Evolutionary conservation across 2,797 vertebrate genomes (phyloP), one percentile per base, ranked within the genome.

Genomic region (Propithecus deckenii): DNA sequence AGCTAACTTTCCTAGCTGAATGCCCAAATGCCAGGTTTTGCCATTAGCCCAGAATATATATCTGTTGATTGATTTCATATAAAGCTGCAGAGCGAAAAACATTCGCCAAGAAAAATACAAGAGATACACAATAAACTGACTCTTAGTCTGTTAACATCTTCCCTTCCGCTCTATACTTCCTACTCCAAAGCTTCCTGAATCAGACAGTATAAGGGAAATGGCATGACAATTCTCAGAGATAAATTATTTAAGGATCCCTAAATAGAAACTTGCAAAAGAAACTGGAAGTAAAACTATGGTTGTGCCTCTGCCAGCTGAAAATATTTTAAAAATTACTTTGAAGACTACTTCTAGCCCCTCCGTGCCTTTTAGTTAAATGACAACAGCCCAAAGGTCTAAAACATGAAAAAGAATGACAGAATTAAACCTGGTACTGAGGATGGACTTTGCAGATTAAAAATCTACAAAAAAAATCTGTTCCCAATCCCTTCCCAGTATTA

Each of bases 241-340:
- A 92, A 95, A 76, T 87, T 86, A 94, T 76, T 94, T 89, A 93
- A 90, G 50, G 86, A 12, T 97, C 63, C 81, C 20, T 71, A 94
- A 89, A 92, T 35, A 95, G 95, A 96, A 92, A 89, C 71, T 67
- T 89, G 38, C 65, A 93, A 95, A 93, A 92, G 80, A 92, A 95
- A 93, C 84, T 72, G 80, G 59, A 95, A 95, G 57, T 72, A 65
- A 95, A 97, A 97, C 84, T 93, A 83, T 67, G 46, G 86, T 22
- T 72, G 17, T 78, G 81, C 43, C 65, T 92, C 76, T 88, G 78
- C 78, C 93, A 94, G 93, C 20, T 88, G 63, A 91, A 97, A 97
- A 86, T 90, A 71, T 65, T 89, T 3, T 4, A 74, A 92, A 92
- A 85, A 75, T 80, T 55, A 94, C 46, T 72, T 23, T 48, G 46